Conservation (phyloP, 2,797 vertebrate genomes). For the Poeciliopsis turneri region DNA sequence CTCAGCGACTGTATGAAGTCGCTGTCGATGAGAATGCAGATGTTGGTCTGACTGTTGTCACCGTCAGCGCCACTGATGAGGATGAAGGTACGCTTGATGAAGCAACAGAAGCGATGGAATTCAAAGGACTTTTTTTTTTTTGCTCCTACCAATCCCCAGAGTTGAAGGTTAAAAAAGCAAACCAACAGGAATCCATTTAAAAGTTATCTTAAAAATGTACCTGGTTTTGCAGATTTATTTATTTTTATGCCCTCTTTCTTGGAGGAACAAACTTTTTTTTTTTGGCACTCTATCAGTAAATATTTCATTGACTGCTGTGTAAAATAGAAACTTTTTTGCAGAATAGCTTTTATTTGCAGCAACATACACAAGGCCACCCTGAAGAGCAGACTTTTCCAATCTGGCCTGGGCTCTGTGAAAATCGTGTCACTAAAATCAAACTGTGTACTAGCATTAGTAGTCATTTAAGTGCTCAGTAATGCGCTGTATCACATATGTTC, state of each 20-base stretch:
- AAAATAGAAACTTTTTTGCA: slow-evolving; percentile 33
- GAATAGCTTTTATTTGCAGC: slow-evolving; percentile 35
- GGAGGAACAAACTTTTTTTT: slow-evolving; percentile 28
- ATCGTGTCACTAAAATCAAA: slow-evolving; percentile 50
- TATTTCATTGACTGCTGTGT: slow-evolving; percentile 33
- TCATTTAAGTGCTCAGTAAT: slow-evolving; percentile 61
- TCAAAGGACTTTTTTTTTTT: slow-evolving; percentile 9
- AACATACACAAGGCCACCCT: slow-evolving; percentile 47
- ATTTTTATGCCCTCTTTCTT: slow-evolving; percentile 13
- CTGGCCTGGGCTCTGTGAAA: slow-evolving; percentile 43
- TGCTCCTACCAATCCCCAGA: slow-evolving; percentile 20
- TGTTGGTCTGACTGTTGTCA: slow-evolving; percentile 84
- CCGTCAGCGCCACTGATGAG: slow-evolving; percentile 86
- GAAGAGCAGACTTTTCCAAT: slow-evolving; percentile 42
- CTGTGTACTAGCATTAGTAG: slow-evolving; percentile 59
- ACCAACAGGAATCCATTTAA: slow-evolving; percentile 28
- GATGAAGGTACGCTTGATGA: slow-evolving; percentile 85
- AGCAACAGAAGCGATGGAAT: slow-evolving; percentile 14
- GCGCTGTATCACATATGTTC: slow-evolving; percentile 74
- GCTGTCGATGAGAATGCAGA: slow-evolving; percentile 88
- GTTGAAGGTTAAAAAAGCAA: slow-evolving; percentile 49
- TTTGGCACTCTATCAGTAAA: slow-evolving; percentile 22
- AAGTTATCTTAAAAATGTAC: slow-evolving; percentile 21
- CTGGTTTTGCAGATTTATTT: slow-evolving; percentile 18
- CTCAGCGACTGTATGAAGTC: slow-evolving; percentile 86